These are phyloP conservation scores for Copidosoma aretas DNA, from an alignment of 2,888 invertebrate species.

Conservation along the genomic window DNA sequence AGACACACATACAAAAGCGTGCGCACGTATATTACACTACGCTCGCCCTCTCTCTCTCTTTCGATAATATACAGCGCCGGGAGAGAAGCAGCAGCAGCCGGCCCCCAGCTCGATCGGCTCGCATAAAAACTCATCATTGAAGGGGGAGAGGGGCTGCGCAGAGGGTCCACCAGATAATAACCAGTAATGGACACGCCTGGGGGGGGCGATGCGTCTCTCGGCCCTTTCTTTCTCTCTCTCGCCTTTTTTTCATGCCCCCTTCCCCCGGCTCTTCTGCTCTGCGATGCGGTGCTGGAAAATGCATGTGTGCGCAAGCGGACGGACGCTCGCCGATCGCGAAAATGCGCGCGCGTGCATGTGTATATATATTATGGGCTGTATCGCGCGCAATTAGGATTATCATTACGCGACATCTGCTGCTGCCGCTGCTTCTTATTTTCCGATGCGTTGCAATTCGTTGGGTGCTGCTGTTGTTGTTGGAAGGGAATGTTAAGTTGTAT, in stretches of 20 bases:
- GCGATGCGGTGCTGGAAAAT: constrained; percentile 14
- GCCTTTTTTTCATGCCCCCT: constrained; percentile 38
- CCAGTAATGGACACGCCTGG: constrained; percentile 47
- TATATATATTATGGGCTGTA: neutral
- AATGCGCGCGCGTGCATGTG: neutral
- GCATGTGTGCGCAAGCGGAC: neutral
- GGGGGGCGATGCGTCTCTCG: constrained; percentile 40
- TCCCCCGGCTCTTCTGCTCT: constrained; percentile 27
- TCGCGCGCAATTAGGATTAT: neutral
- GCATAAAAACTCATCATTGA: constrained; percentile 40
- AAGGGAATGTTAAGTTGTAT: neutral
- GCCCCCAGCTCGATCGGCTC: constrained; percentile 29
- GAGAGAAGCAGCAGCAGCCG: neutral
- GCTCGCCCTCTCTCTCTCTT: constrained; percentile 1
- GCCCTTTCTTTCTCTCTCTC: constrained; percentile 30
- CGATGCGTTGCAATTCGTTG: too few species aligned
- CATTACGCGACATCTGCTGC: neutral
- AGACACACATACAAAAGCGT: too few species aligned
- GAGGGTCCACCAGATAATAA: constrained; percentile 44
- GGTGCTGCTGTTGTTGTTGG: neutral
- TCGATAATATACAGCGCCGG: neutral
- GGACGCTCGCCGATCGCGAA: neutral
- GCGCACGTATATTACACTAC: too few species aligned
- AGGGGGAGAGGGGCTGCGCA: constrained; percentile 12
- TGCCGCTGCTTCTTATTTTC: neutral